Base-by-base conservation (phyloP, 2,888 invertebrate genomes). In the Campoletis raptor region DNA sequence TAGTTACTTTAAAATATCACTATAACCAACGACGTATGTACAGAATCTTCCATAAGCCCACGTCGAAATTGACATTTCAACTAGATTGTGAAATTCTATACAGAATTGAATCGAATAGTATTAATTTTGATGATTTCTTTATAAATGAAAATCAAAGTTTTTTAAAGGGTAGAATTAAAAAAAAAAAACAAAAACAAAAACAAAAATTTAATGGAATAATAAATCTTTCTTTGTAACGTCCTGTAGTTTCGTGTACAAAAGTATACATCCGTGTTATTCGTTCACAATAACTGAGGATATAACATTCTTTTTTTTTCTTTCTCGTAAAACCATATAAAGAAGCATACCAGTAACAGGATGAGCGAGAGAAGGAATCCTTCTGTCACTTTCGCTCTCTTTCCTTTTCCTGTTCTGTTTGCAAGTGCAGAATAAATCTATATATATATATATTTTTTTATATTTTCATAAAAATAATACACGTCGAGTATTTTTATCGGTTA, bases 401-500 rank as follows among this genome's bases (percentile, higher is more conserved):
- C 24, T 21, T 30, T 37, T 67, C 36, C 45, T 9, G 21, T 42
- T 54, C 48, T 21, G n/a, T 40, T 45, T 61, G 42, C 69, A n/a
- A 52, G 66, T 15, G 18, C 76, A 67, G 61, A 52, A 18, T 40
- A 30, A 52, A 18, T 40, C 18, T 42, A 40, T 61, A 40, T 54
- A 15, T 48, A 0, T n/a, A 0, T 18, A 1, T n/a, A 18, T 24
- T 21, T 10, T 12, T 21, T 61, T 15, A 21, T 54, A 24, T 66
- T 74, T 79, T 82, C 82, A 52, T 36, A n/a, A 81, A 79, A 85
- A 83, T 80, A 80, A 83, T 76, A 72, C 42, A 79, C 52, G 18
- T 66, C 37, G 66, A 83, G 79, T 83, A 72, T 82, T 80, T 79
- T 85, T 76, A 79, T 85, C 70, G 80, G 79, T 69, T 45, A 72